phyloP scores from a whole-genome alignment of 2,113 vertebrate genomes.

The Sitta europaea region DNA sequence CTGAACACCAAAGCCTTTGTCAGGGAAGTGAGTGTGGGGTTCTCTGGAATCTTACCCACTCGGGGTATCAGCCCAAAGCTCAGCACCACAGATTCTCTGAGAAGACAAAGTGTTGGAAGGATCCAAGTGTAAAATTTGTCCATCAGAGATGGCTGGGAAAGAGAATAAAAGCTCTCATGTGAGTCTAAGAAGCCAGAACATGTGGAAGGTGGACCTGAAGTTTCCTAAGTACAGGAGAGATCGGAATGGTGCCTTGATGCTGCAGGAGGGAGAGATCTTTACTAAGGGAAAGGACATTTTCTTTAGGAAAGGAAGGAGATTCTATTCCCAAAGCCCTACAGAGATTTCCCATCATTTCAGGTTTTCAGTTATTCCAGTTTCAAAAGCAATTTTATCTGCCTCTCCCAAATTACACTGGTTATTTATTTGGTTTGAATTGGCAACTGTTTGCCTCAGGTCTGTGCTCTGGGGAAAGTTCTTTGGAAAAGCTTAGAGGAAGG shows the following conservation, averaged over 20 bases:
- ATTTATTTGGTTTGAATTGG: neutral
- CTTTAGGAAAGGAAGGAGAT: neutral
- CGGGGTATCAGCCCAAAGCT: neutral
- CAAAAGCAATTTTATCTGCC: neutral
- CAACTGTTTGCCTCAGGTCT: neutral
- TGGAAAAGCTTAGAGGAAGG: neutral
- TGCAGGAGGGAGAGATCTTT: neutral
- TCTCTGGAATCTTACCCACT: neutral
- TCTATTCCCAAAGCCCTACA: neutral
- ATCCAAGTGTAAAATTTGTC: neutral
- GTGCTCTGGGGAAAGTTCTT: neutral
- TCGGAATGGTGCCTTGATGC: neutral
- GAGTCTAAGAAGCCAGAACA: neutral
- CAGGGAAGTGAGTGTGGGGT: neutral
- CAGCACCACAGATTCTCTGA: neutral
- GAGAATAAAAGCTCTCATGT: neutral
- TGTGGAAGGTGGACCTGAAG: too few species aligned
- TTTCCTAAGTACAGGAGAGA: neutral
- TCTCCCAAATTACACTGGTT: neutral
- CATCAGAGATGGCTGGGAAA: neutral
- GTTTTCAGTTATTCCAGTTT: neutral
- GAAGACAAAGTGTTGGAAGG: neutral
- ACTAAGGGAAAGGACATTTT: neutral
- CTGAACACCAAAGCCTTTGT: fast-evolving
- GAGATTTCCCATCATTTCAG: neutral